Conservation (phyloP, 2,888 invertebrate genomes). For the Drosophila meridiana region DNA sequence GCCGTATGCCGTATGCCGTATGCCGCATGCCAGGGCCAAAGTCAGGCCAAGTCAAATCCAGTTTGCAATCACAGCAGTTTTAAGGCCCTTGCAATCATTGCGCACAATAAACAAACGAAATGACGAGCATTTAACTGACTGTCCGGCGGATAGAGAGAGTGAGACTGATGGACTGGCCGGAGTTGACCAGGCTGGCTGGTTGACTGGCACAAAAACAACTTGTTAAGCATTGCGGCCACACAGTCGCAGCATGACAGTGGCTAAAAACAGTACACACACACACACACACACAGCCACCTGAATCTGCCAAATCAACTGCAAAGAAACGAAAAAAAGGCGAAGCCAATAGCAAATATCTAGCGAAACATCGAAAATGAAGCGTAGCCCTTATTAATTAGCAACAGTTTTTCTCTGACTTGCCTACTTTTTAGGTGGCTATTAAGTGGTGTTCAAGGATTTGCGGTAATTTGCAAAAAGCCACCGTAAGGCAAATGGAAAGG, state of each 20-base stretch:
- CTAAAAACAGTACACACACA: conserved; percentile 11
- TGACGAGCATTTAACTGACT: conserved; percentile 80
- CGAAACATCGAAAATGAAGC: conserved; percentile 44
- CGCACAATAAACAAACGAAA: conserved; percentile 78
- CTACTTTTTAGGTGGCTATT: conserved; percentile 38
- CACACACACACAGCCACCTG: neutral
- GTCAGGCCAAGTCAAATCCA: conserved; percentile 60
- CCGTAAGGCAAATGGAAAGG: conserved; percentile 21
- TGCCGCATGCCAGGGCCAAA: conserved; percentile 13
- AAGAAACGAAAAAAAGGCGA: neutral
- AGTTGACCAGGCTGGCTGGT: conserved; percentile 1
- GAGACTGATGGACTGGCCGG: conserved; percentile 9
- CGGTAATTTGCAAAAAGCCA: conserved; percentile 46
- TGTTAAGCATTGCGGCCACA: conserved; percentile 61
- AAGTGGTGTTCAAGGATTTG: conserved; percentile 42
- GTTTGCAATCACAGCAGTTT: conserved; percentile 74
- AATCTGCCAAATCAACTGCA: neutral
- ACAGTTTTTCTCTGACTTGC: conserved; percentile 15
- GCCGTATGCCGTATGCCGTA: neutral
- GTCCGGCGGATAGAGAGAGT: conserved; percentile 37
- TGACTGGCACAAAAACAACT: conserved; percentile 56
- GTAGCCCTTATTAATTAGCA: conserved; percentile 64
- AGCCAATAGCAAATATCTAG: conserved; percentile 14
- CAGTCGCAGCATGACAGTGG: conserved; percentile 53
- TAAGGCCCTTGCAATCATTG: conserved; percentile 72